These are phyloP conservation scores for Dioctria rufipes DNA, from an alignment of 2,888 invertebrate species.

Conservation along the genomic window DNA sequence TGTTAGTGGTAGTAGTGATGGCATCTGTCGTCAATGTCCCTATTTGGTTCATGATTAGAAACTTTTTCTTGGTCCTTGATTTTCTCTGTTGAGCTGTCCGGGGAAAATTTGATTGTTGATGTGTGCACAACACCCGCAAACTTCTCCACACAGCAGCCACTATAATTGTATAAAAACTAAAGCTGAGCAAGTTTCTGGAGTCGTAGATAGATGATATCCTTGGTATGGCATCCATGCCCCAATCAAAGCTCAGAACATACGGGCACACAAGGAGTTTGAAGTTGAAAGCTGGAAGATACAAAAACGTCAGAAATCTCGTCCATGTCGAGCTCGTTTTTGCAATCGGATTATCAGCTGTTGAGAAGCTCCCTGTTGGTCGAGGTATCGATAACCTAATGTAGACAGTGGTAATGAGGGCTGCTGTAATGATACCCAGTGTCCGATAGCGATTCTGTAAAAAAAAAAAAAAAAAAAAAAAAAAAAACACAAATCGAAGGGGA, in stretches of 20 bases:
- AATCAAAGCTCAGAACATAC: slow-evolving; percentile 93
- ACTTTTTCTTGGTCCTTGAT: slow-evolving; percentile 69
- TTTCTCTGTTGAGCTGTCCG: slow-evolving; percentile 64
- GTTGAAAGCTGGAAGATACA: slow-evolving; percentile 93
- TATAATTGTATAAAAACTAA: slow-evolving; percentile 80
- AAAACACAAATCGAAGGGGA: slow-evolving; percentile 26
- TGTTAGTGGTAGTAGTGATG: too few relatives aligned
- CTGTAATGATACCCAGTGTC: slow-evolving; percentile 79
- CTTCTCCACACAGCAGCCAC: slow-evolving; percentile 65
- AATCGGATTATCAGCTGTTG: slow-evolving; percentile 96
- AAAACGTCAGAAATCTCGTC: slow-evolving; percentile 90
- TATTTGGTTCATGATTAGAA: slow-evolving; percentile 58
- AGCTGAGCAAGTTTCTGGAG: slow-evolving; percentile 82
- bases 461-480: neutral
- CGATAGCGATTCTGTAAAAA: slow-evolving; percentile 78
- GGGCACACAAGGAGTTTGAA: slow-evolving; percentile 90
- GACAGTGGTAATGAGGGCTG: slow-evolving; percentile 79
- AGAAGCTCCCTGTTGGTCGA: slow-evolving; percentile 81
- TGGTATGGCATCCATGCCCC: slow-evolving; percentile 98
- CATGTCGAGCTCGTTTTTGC: slow-evolving; percentile 87
- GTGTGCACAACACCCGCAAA: slow-evolving; percentile 56
- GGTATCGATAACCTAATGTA: slow-evolving; percentile 86
- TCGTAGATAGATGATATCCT: slow-evolving; percentile 85
- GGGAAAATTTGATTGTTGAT: slow-evolving; percentile 55
- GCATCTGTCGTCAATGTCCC: slow-evolving; percentile 5